These are phyloP conservation scores for Paedocypris micromegethes DNA, from an alignment of 2,797 vertebrate genomes.

Conservation along the genomic window DNA sequence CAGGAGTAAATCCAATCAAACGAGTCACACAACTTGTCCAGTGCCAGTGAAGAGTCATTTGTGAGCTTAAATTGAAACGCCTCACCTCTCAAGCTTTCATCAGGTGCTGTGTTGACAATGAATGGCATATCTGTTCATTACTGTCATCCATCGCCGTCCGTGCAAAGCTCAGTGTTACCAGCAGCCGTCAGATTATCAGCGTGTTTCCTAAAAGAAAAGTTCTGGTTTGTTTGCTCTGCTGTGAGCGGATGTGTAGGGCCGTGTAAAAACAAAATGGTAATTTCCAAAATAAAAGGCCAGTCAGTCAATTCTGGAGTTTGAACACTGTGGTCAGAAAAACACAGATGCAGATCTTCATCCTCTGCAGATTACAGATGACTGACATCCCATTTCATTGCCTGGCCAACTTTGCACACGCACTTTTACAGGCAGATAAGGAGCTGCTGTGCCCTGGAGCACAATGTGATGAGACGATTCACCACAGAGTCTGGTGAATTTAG, in stretches of 20 bases:
- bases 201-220: conserved; percentile 4
- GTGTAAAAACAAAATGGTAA: not conserved
- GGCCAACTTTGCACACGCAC: not conserved
- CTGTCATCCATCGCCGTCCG: conserved; percentile 13
- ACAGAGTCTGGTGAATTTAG: conserved; percentile 21
- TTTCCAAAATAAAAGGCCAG: conserved; percentile 1
- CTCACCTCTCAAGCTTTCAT: conserved; percentile 7
- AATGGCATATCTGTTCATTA: conserved; percentile 31
- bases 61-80: conserved; percentile 25
- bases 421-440: not conserved
- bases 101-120: conserved; percentile 16
- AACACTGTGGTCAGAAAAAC: not conserved
- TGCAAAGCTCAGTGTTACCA: conserved; percentile 16
- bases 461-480: conserved; percentile 17
- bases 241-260: not conserved
- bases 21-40: not conserved
- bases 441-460: not conserved
- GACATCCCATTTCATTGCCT: not conserved
- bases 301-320: not conserved
- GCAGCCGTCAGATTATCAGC: conserved; percentile 17
- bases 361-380: not conserved
- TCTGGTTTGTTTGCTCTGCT: not conserved
- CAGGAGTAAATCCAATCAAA: conserved; percentile 12
- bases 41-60: conserved; percentile 11
- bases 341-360: not conserved